Percentiles rank a stretch among this genome's conserved stretches.
phyloP scores from a whole-genome alignment of 1,140 invertebrate species.

The Phortica variegata region DNA sequence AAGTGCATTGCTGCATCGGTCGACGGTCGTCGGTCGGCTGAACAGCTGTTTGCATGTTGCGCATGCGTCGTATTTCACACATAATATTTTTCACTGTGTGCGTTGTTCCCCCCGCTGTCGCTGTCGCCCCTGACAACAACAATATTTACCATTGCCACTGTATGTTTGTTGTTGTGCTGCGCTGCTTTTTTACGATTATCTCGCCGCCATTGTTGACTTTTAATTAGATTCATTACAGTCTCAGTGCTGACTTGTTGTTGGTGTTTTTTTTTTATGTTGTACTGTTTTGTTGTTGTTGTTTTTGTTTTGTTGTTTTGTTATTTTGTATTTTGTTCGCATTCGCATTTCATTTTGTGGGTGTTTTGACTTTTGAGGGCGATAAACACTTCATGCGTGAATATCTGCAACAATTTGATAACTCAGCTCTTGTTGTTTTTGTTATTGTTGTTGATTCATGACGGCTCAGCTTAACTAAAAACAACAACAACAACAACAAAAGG shows the following conservation, averaged over 20 bases:
- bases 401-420: slow-evolving; percentile 45
- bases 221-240: slow-evolving; percentile 53
- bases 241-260: neutral
- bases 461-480: no score
- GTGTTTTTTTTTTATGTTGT: slow-evolving; percentile 10
- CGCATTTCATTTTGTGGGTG: slow-evolving; percentile 2
- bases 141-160: neutral
- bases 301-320: slow-evolving; percentile 10
- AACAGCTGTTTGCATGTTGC: slow-evolving; percentile 50
- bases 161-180: slow-evolving; percentile 8
- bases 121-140: neutral
- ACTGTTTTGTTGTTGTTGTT: slow-evolving; percentile 40
- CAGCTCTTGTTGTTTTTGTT: slow-evolving; percentile 21
- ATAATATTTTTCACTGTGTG: slow-evolving; percentile 1
- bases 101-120: neutral
- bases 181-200: slow-evolving; percentile 40
- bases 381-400: slow-evolving; percentile 55
- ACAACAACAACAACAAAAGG: no score
- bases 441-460: neutral
- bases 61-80: slow-evolving; percentile 35
- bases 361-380: slow-evolving; percentile 38
- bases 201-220: slow-evolving; percentile 55
- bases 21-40: no score
- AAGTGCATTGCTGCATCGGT: slow-evolving; percentile 5
- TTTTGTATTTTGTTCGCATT: slow-evolving; percentile 9